phyloP scores from a whole-genome alignment of 2,888 invertebrate genomes.

The Dichetophora obliterata region DNA sequence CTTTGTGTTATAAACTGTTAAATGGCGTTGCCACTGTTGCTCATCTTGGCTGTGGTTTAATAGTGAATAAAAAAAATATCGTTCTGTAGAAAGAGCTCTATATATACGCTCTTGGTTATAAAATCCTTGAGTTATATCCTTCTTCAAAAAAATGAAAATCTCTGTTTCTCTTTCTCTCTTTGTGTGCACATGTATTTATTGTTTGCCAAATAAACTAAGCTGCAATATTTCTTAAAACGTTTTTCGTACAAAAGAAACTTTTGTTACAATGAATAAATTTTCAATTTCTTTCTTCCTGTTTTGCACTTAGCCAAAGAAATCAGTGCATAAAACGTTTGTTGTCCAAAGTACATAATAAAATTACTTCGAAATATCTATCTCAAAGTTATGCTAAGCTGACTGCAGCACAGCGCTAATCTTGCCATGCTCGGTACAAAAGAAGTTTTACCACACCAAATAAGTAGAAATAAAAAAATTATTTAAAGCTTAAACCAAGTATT shows the following conservation, averaged over 20 bases:
- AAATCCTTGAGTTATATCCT: background rate
- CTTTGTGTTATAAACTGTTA: constrained; percentile 35
- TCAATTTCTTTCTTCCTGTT: constrained; percentile 30
- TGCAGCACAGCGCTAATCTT: background rate
- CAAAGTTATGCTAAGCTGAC: constrained; percentile 33
- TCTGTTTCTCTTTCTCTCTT: too few species aligned
- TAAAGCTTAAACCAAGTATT: too few species aligned
- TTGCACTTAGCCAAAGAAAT: constrained; percentile 19
- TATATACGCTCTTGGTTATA: background rate
- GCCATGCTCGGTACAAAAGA: background rate
- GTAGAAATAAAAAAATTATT: too few species aligned
- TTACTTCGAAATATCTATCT: constrained; percentile 27
- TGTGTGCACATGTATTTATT: too few species aligned
- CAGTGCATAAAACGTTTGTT: constrained; percentile 22
- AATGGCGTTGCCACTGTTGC: constrained; percentile 38
- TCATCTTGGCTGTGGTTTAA: background rate
- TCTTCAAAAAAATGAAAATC: background rate
- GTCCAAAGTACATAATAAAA: constrained; percentile 20
- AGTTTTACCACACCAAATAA: too few species aligned
- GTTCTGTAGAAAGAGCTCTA: background rate
- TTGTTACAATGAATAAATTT: constrained; percentile 39
- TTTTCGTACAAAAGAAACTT: constrained; percentile 1
- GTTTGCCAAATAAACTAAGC: background rate
- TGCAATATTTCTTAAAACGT: background rate
- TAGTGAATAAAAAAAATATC: background rate